Evolutionary conservation across 2,113 vertebrate species (phyloP).

Genomic region (Mohoua ochrocephala): DNA sequence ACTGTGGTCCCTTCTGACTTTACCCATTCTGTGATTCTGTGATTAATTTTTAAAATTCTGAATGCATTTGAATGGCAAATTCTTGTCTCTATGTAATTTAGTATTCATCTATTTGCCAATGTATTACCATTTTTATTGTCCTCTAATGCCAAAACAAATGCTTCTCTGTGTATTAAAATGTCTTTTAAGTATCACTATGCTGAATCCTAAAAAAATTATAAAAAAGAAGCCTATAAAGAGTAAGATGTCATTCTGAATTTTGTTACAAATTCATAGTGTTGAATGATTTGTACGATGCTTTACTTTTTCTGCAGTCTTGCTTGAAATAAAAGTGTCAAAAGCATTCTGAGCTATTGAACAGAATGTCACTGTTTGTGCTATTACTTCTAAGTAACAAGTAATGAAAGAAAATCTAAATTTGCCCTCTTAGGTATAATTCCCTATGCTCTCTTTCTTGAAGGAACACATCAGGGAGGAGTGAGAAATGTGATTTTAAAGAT

Average conservation of each 20-base stretch:
- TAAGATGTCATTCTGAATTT: neutral
- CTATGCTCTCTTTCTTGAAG: neutral
- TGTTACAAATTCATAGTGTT: neutral
- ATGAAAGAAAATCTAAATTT: neutral
- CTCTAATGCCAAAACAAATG: neutral
- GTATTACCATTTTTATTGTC: neutral
- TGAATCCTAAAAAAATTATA: neutral
- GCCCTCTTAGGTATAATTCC: neutral
- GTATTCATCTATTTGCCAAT: neutral
- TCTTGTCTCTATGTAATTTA: neutral
- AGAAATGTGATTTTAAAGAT: neutral
- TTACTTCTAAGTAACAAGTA: neutral
- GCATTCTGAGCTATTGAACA: neutral
- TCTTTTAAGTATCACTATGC: conserved; percentile 11
- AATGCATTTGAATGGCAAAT: neutral
- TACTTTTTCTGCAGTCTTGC: neutral
- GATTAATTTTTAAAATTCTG: neutral
- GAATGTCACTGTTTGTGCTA: neutral
- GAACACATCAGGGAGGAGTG: fast-evolving
- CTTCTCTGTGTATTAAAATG: neutral
- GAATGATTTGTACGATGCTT: neutral
- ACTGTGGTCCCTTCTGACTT: neutral
- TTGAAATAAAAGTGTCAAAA: neutral
- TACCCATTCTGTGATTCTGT: neutral
- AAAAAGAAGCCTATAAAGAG: neutral